phyloP scores from a whole-genome alignment of 2,888 invertebrate genomes.

The Neoascia interrupta region DNA sequence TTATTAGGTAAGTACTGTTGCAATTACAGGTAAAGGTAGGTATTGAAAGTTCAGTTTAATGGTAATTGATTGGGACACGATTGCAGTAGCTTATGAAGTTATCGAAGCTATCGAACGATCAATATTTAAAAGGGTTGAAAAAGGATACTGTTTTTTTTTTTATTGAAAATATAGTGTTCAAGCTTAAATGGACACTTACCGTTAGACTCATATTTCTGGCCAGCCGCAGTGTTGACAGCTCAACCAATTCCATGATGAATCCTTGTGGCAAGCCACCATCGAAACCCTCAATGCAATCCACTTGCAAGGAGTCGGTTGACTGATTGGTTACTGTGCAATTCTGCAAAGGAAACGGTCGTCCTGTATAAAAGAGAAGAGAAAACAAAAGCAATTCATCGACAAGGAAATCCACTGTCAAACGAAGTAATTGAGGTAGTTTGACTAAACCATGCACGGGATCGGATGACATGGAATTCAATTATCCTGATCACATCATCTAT shows the following conservation, averaged over 20 bases:
- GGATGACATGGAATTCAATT: constrained; percentile 44
- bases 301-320: constrained; percentile 89
- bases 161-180: too few species aligned
- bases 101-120: too few species aligned
- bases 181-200: constrained; percentile 74
- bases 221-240: constrained; percentile 84
- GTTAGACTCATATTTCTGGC: constrained; percentile 78
- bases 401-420: too few species aligned
- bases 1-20: constrained; percentile 49
- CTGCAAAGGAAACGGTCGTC: constrained; percentile 91
- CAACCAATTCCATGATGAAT: constrained; percentile 90
- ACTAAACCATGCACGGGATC: not conserved
- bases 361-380: constrained; percentile 80
- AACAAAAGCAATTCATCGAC: constrained; percentile 10
- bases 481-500: constrained; percentile 48
- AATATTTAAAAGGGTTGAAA: too few species aligned
- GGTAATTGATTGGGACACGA: not conserved
- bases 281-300: constrained; percentile 93
- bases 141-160: too few species aligned
- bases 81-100: not conserved
- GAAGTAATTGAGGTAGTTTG: not conserved
- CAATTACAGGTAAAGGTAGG: constrained; percentile 64
- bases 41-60: constrained; percentile 50
- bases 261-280: constrained; percentile 93
- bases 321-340: constrained; percentile 95